Evolutionary conservation across 2,797 vertebrate species (phyloP).

Genomic region (Dallia pectoralis): DNA sequence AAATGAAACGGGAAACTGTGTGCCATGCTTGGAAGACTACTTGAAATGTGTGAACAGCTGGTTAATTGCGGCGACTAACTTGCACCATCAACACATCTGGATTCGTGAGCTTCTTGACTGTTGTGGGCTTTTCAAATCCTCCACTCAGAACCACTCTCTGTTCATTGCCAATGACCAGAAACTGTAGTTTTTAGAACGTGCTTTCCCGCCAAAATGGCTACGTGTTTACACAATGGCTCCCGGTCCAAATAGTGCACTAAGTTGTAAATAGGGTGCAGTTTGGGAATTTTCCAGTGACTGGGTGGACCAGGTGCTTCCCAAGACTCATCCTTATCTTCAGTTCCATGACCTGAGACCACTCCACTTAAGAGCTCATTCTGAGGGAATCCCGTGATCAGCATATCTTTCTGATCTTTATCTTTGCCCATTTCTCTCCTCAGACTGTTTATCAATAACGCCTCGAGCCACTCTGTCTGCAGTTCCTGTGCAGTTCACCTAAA

Average conservation of each 20-base stretch:
- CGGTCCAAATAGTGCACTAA: background rate
- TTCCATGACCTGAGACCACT: conserved; percentile 23
- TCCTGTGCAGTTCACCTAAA: conserved; percentile 10
- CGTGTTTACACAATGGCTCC: background rate
- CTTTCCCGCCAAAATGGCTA: background rate
- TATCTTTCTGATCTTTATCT: conserved; percentile 16
- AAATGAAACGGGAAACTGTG: too few species aligned
- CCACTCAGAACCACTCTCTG: background rate
- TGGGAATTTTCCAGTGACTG: background rate
- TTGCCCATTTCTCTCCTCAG: conserved; percentile 9
- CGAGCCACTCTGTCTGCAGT: conserved; percentile 2
- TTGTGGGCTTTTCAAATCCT: background rate
- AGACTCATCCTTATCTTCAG: conserved; percentile 21
- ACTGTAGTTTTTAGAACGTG: background rate
- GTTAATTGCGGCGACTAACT: background rate
- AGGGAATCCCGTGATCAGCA: background rate
- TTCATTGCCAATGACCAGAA: background rate
- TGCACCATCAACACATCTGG: background rate
- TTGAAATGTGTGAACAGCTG: background rate
- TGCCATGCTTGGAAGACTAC: conserved; percentile 16
- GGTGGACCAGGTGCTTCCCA: conserved; percentile 23
- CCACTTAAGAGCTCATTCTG: conserved; percentile 15
- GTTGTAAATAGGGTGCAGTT: background rate
- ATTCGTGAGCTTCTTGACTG: background rate
- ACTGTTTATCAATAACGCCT: background rate